Evolutionary conservation across 2,797 vertebrate genomes (phyloP), one percentile per base, ranked within the genome.

Genomic region (Apogon talboti): DNA sequence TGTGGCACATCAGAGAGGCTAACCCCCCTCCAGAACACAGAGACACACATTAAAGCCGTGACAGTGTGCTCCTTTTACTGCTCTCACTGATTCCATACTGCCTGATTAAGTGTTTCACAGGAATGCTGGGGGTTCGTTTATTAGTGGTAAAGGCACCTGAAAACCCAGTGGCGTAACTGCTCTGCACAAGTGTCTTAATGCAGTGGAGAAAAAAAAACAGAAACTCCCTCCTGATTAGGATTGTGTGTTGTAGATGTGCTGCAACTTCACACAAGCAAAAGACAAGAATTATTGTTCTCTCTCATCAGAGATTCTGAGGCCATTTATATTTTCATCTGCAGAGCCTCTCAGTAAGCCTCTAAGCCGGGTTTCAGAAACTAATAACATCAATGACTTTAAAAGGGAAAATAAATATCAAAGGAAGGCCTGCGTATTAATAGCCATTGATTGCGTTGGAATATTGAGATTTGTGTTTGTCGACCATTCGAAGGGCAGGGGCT

Each of bases 321-420:
- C 82, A 76, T 90, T 89, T 88, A 72, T 89, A 78, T 85, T 87
- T 88, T 78, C 71, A 69, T 87, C 71, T 62, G 76, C 9, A 2
- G 58, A 71, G 83, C 75, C 85, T 72, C 84, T 85, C 89, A 87
- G 80, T 82, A 87, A 89, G 77, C 83, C 81, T 72, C 74, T 87
- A 81, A 88, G 85, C 85, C 46, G n/a, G 78, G 81, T 79, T 89
- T 86, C 62, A 84, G 85, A 89, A 90, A 90, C 88, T 89, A 93
- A 92, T 92, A 89, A 89, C 79, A 83, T 89, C 83, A 83, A 84
- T 84, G 82, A 84, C 82, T 89, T 84, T 77, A 87, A 89, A 92
- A 87, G 71, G 78, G 79, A 90, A 90, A 91, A 88, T 71, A 89
- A 82, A 90, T 90, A 90, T 87, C 87, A 93, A 90, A 92, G 87